Evolutionary conservation across 2,888 invertebrate species (phyloP).

Genomic region (Trilocha varians): DNA sequence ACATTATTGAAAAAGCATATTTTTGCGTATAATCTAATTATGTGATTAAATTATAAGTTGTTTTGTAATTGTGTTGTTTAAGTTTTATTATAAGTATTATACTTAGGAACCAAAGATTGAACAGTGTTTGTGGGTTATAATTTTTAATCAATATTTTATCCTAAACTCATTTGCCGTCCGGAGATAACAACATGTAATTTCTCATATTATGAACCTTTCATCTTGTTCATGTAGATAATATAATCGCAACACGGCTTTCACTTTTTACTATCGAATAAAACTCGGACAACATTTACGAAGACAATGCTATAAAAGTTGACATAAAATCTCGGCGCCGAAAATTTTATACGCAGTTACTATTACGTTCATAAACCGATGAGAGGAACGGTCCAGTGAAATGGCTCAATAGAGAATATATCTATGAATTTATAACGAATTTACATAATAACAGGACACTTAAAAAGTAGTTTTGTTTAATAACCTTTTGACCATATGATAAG

Average conservation of each 20-base stretch:
- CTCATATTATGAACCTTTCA: slow-evolving; percentile 3
- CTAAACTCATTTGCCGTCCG: too few species aligned
- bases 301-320: slow-evolving; percentile 65
- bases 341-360: slow-evolving; percentile 51
- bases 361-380: slow-evolving; percentile 45
- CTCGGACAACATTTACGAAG: slow-evolving; percentile 63
- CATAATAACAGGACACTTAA: slow-evolving; percentile 4
- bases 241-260: slow-evolving; percentile 30
- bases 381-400: slow-evolving; percentile 16
- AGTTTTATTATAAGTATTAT: too few species aligned
- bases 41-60: too few species aligned
- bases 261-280: slow-evolving; percentile 51
- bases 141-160: too few species aligned
- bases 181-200: too few species aligned
- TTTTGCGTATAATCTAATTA: too few species aligned
- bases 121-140: too few species aligned
- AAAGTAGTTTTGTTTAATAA: too few species aligned
- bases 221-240: slow-evolving; percentile 21
- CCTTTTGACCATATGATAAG: too few species aligned
- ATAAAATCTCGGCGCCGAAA: slow-evolving; percentile 63
- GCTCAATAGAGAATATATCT: background rate
- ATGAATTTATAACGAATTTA: background rate
- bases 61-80: too few species aligned
- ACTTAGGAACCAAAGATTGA: too few species aligned
- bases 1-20: too few species aligned